phyloP scores from a whole-genome alignment of 30 jellyfish, hydroid and myxozoan species.

The Cassiopea xamachana region DNA sequence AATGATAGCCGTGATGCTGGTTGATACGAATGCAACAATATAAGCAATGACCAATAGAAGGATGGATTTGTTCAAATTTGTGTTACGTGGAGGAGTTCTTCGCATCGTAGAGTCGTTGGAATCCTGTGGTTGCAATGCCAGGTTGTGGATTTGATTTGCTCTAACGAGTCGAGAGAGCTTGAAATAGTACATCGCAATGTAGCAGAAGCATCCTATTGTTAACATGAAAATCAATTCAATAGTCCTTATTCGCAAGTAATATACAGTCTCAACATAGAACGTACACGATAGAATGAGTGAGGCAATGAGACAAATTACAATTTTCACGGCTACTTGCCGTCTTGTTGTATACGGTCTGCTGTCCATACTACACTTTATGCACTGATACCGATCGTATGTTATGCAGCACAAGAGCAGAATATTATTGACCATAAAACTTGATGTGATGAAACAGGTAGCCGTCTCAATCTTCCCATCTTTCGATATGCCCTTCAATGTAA shows the following conservation, averaged over 20 bases:
- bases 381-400: conserved; percentile 30
- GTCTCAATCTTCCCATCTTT: not conserved
- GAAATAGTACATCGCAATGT: conserved; percentile 2
- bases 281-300: not conserved
- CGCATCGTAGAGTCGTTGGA: not conserved
- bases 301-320: not conserved
- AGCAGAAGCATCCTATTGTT: not conserved
- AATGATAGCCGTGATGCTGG: not conserved
- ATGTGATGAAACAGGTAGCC: conserved; percentile 29
- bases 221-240: conserved; percentile 11
- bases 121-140: not conserved
- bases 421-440: not conserved
- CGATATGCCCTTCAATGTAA: not conserved
- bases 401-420: conserved; percentile 29
- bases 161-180: not conserved
- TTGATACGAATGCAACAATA: conserved; percentile 1
- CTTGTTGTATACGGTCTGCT: not conserved
- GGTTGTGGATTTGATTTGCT: not conserved
- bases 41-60: conserved; percentile 2
- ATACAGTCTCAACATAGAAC: not conserved
- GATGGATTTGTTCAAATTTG: not conserved
- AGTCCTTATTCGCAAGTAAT: not conserved
- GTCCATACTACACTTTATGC: not conserved
- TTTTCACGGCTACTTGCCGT: not conserved
- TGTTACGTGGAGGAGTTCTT: not conserved